Conservation (phyloP, 2,888 invertebrate species). For the Temnothorax unifasciatus region DNA sequence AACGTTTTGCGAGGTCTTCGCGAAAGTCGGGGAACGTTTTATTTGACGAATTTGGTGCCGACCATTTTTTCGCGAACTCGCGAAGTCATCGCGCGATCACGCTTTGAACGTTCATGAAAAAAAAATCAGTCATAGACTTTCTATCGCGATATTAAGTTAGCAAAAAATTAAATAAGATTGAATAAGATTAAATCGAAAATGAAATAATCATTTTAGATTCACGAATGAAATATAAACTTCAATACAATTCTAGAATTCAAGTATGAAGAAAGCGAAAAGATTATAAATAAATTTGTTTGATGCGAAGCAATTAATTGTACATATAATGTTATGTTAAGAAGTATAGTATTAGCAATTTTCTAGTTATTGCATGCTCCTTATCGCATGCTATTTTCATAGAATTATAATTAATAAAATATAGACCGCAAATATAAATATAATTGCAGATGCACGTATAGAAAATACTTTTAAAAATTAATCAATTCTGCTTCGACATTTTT, state of each 20-base stretch:
- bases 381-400: background rate
- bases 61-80: background rate
- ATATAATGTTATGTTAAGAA: background rate
- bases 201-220: background rate
- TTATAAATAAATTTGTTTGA: slow-evolving; percentile 3
- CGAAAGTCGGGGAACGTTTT: background rate
- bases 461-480: background rate
- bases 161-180: background rate
- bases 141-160: background rate
- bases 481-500: background rate
- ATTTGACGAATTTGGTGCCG: background rate
- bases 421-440: background rate
- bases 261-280: background rate
- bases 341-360: background rate
- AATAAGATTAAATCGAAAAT: slow-evolving; percentile 5
- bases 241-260: background rate
- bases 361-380: background rate
- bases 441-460: background rate
- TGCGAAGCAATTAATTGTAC: background rate
- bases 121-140: background rate
- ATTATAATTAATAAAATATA: background rate
- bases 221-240: background rate
- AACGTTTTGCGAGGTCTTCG: background rate
- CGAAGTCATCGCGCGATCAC: background rate
- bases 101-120: background rate